Evolutionary conservation across 2,113 vertebrate species (phyloP).

Genomic region (Platanista minor): DNA sequence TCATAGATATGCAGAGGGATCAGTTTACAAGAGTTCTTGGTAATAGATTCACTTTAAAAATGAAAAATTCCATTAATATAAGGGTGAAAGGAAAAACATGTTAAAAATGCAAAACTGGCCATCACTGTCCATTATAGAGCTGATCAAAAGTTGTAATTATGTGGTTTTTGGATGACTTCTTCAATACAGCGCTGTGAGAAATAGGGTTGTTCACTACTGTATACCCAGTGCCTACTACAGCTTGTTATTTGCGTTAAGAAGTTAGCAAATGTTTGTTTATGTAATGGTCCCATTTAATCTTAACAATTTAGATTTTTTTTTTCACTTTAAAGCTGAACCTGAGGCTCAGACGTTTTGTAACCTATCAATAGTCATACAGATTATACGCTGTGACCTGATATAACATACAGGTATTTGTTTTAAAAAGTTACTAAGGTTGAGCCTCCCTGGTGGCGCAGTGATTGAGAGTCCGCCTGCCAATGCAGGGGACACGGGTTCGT

Average conservation of each 20-base stretch:
- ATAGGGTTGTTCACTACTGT: background rate
- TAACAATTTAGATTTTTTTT: background rate
- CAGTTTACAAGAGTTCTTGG: background rate
- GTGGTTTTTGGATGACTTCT: background rate
- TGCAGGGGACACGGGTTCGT: too few species aligned
- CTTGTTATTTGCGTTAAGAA: background rate
- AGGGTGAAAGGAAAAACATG: background rate
- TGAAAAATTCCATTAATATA: background rate
- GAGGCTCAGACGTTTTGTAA: background rate
- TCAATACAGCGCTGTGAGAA: background rate
- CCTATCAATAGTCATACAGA: background rate
- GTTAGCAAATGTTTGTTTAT: background rate
- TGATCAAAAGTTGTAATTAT: background rate
- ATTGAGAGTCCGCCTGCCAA: too few species aligned
- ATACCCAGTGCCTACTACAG: background rate
- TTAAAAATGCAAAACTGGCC: background rate
- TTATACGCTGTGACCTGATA: background rate
- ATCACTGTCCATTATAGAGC: background rate
- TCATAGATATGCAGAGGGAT: background rate
- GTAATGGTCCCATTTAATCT: background rate
- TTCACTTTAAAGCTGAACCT: background rate
- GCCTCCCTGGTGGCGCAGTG: too few species aligned
- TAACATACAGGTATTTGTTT: background rate
- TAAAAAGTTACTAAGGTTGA: background rate
- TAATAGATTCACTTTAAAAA: background rate